Base-by-base conservation (phyloP, 2,888 invertebrate species). In the Drosophila neonasuta region DNA sequence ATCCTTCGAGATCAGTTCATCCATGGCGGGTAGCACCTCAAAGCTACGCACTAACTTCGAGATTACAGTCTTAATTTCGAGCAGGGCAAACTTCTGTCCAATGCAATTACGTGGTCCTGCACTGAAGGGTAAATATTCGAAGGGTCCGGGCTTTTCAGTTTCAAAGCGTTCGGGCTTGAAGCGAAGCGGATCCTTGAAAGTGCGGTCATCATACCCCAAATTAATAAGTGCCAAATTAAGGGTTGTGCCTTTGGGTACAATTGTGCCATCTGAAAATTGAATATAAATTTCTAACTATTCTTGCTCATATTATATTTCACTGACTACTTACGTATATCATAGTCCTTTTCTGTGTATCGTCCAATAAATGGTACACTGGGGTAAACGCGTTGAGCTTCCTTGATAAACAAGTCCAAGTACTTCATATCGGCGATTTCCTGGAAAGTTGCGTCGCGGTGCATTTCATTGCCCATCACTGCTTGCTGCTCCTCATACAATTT, bases 21-120 rank as follows among this genome's bases (percentile, higher is more conserved):
- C 88, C 29, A 83, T 57, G 0, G 90, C 86, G 0, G 91, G 89
- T 4, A 89, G 65, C 10, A 91, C 87, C 71, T 91, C 88, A 72
- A 92, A 93, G 44, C 91, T 89, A 55, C 92, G 91, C 11, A 93
- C 79, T 5, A 93, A 77, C 78, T 92, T 92, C 0, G 93, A 92
- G 2, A 93, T 62, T 0, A 91, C 88, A 0, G 91, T 89, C 86
- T 94, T 93, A 77, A 93, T 88, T 83, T 93, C 93, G 79, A 93
- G 83, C 88, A 92, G 90, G 42, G 90, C 92, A 86, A 90, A 92
- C 80, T 91, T 92, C 84, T 92, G 92, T 57, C 89, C 90, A 65
- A 94, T 92, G 72, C 94, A 94, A 79, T 94, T 94, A 45, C 94
- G 92, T 0, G 93, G 93, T 0, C 94, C 94, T 8, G 94, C 94